These are phyloP conservation scores for Mugil cephalus DNA, from an alignment of 2,113 vertebrate genomes.

Conservation along the genomic window DNA sequence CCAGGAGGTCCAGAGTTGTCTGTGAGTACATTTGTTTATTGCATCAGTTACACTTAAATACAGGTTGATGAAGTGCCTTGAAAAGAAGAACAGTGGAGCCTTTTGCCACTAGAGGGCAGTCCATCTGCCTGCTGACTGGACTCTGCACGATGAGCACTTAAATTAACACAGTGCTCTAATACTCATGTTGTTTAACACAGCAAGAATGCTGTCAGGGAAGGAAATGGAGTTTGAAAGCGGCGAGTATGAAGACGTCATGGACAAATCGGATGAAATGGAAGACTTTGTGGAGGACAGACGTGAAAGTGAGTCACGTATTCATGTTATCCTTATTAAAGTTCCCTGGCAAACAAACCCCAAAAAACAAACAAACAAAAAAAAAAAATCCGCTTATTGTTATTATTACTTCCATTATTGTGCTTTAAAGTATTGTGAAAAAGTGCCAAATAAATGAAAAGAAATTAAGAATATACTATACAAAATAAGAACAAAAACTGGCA, in stretches of 20 bases:
- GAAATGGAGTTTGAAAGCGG: slow-evolving; percentile 53
- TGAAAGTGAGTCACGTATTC: slow-evolving; percentile 41
- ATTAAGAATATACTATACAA: too few relatives aligned
- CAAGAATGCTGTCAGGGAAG: background rate
- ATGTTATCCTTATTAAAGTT: background rate
- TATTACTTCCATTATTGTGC: too few relatives aligned
- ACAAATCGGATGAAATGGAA: slow-evolving; percentile 29
- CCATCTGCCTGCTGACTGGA: background rate
- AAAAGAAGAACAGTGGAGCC: background rate
- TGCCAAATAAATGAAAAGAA: too few relatives aligned
- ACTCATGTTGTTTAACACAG: slow-evolving; percentile 17
- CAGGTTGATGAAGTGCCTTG: background rate
- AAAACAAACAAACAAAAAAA: too few relatives aligned
- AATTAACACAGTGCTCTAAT: background rate
- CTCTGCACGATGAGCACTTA: background rate
- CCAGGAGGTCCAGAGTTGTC: background rate
- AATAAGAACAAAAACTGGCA: too few relatives aligned
- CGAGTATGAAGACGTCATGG: slow-evolving; percentile 55
- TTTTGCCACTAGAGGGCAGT: slow-evolving; percentile 53
- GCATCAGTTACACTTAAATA: background rate
- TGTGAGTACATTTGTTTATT: slow-evolving; percentile 48
- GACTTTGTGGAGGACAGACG: background rate
- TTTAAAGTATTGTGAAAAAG: too few relatives aligned
- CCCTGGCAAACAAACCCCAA: too few relatives aligned
- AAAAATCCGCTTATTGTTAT: too few relatives aligned